Conservation (phyloP, 2,797 vertebrate species). For the Acrossocheilus wenchowensis region DNA sequence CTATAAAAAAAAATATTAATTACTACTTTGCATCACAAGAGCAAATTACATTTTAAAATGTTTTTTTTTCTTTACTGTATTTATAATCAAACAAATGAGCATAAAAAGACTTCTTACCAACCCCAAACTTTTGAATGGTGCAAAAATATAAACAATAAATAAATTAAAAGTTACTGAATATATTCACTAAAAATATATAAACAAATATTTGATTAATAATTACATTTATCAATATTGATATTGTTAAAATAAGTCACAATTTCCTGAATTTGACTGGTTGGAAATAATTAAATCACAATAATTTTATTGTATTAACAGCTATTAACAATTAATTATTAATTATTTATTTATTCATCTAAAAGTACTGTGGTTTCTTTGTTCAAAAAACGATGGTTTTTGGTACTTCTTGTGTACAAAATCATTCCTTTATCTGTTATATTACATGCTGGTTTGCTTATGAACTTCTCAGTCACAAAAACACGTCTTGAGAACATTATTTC, state of each 20-base stretch:
- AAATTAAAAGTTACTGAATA: neutral
- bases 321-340: neutral
- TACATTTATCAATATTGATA: neutral
- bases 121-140: neutral
- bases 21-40: too few species aligned
- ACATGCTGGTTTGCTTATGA: neutral
- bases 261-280: neutral
- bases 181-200: neutral
- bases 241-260: neutral
- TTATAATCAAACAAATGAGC: neutral
- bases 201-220: neutral
- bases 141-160: too few species aligned
- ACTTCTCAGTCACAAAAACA: neutral
- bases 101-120: neutral
- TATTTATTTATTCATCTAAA: neutral
- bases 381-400: neutral
- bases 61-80: neutral
- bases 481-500: neutral
- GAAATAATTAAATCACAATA: neutral
- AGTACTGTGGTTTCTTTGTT: neutral
- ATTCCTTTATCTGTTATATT: neutral
- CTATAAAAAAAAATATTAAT: too few species aligned
- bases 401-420: neutral
- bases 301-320: neutral
- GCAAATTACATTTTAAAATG: neutral